A percentile compares a stretch with the other conserved stretches of the same genome.
Evolutionary conservation across 2,888 invertebrate genomes (phyloP).

Genomic region (Julus scandinavius): DNA sequence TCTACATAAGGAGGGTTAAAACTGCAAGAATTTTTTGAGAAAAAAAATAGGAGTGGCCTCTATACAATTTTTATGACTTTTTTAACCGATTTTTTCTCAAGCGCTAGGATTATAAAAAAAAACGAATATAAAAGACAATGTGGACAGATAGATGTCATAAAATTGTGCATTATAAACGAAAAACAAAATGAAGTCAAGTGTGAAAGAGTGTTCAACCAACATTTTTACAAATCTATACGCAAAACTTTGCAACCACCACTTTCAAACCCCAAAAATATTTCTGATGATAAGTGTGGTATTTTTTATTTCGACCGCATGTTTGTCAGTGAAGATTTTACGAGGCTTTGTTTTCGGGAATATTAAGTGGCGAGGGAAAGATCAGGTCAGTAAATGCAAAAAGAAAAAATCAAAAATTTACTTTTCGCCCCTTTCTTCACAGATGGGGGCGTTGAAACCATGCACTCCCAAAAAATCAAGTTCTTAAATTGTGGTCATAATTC

Average conservation of each 20-base stretch:
- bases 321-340: slow-evolving; percentile 49
- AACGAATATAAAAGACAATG: slow-evolving; percentile 31
- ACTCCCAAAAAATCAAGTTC: slow-evolving; percentile 17
- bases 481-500: slow-evolving; percentile 36
- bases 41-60: slow-evolving; percentile 6
- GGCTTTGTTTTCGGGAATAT: slow-evolving; percentile 48
- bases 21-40: neutral
- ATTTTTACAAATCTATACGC: neutral
- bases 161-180: slow-evolving; percentile 42
- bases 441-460: slow-evolving; percentile 12
- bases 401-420: neutral
- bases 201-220: slow-evolving; percentile 6
- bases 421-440: slow-evolving; percentile 2
- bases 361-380: slow-evolving; percentile 3
- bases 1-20: neutral
- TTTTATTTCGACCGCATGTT: slow-evolving; percentile 47
- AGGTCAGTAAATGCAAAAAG: neutral
- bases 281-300: slow-evolving; percentile 40
- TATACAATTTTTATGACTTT: slow-evolving; percentile 30
- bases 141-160: slow-evolving; percentile 48
- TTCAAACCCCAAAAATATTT: slow-evolving; percentile 37
- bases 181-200: slow-evolving; percentile 44
- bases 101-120: slow-evolving; percentile 4
- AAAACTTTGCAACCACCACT: neutral
- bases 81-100: neutral